Evolutionary conservation across 2,888 invertebrate species (phyloP).

Genomic region (Parascotia fuliginaria): DNA sequence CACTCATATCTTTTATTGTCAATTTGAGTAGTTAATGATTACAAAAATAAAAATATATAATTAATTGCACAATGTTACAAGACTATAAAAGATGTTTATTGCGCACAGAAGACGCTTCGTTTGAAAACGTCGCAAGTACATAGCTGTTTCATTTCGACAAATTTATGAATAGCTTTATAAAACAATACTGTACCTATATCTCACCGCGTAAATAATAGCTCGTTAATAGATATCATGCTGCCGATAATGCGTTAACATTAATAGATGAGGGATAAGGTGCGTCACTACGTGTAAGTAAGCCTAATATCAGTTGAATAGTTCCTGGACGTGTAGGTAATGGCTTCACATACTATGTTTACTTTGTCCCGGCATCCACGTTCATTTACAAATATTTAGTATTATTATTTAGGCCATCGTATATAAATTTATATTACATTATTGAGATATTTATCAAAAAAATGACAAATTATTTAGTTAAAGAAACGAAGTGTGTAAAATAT

Average conservation of each 20-base stretch:
- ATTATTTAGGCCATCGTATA: conserved; percentile 78
- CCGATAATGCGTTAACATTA: conserved; percentile 60
- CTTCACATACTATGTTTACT: conserved; percentile 44
- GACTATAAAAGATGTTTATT: conserved; percentile 42
- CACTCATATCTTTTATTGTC: conserved; percentile 49
- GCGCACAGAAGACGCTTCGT: conserved; percentile 60
- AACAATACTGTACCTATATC: conserved; percentile 68
- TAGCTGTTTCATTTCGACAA: conserved; percentile 49
- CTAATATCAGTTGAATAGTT: conserved; percentile 50
- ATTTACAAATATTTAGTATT: conserved; percentile 69
- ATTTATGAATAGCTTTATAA: conserved; percentile 64
- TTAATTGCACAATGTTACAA: conserved; percentile 43
- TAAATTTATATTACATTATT: conserved; percentile 76
- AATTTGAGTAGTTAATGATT: conserved; percentile 44
- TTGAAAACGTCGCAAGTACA: conserved; percentile 69
- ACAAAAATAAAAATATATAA: conserved; percentile 23
- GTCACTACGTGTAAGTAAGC: conserved; percentile 45
- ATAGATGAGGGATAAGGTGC: conserved; percentile 60
- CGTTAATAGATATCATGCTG: conserved; percentile 67
- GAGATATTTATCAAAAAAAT: conserved; percentile 77
- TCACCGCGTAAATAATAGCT: conserved; percentile 74
- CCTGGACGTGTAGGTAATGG: conserved; percentile 39
- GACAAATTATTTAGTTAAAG: conserved; percentile 80
- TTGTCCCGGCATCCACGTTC: conserved; percentile 45
- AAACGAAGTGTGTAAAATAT: conserved; percentile 71